Conservation (phyloP, 2,113 vertebrate genomes). For the Telmatochromis bifrenatus region DNA sequence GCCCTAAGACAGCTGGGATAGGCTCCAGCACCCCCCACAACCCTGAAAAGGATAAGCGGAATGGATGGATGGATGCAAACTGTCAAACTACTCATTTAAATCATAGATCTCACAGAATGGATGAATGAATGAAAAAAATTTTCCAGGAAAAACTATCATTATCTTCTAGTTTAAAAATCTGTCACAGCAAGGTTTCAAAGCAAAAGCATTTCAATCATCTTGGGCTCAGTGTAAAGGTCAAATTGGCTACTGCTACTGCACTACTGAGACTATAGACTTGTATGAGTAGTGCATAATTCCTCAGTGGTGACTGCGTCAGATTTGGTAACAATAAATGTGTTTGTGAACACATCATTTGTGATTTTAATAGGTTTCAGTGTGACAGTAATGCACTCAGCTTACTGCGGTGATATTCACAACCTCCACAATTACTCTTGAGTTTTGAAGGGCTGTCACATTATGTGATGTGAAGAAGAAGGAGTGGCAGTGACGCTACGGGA, state of each 20-base stretch:
- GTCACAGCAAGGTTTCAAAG: not conserved
- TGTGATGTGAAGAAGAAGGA: not conserved
- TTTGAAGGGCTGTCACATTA: not conserved
- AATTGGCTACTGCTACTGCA: not conserved
- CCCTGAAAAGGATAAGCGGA: not conserved
- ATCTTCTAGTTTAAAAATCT: not conserved
- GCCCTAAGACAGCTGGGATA: not conserved
- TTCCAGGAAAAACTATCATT: not conserved
- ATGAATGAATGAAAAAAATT: not conserved
- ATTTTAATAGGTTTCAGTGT: not conserved
- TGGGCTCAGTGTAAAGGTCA: not conserved
- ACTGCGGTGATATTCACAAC: constrained; percentile 6
- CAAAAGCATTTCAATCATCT: not conserved
- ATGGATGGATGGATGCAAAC: not conserved
- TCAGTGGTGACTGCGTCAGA: not conserved
- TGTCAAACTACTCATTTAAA: not conserved
- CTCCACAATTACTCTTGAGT: not conserved
- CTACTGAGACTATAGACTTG: constrained; percentile 14
- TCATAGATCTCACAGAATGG: not conserved
- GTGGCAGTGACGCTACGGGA: not conserved
- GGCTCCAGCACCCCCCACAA: not conserved
- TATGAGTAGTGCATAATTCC: constrained; percentile 20
- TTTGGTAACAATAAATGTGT: constrained; percentile 38
- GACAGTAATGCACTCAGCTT: not conserved
- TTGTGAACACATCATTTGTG: constrained; percentile 18